Conservation (phyloP, 1,140 invertebrate species). For the Danaus melanippus region DNA sequence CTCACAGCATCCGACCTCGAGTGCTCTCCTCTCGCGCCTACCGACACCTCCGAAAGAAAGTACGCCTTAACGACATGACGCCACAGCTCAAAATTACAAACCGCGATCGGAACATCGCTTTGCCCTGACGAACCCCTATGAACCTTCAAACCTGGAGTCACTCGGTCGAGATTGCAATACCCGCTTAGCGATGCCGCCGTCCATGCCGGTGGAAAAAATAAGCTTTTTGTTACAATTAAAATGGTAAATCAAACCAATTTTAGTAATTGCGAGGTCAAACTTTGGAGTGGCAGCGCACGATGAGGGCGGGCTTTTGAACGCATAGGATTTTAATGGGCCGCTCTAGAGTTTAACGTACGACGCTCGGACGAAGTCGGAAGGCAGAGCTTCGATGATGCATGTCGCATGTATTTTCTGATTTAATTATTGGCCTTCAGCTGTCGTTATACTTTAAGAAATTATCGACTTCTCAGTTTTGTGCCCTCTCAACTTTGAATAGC, state of each 20-base stretch:
- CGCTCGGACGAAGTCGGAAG: constrained; percentile 16
- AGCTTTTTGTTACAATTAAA: constrained; percentile 72
- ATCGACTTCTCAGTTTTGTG: constrained; percentile 1
- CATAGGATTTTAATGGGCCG: constrained; percentile 58
- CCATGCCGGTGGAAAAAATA: constrained; percentile 61
- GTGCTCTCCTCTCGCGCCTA: constrained; percentile 65
- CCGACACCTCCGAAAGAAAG: constrained; percentile 62
- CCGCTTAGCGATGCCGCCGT: constrained; percentile 32
- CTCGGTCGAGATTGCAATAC: constrained; percentile 68
- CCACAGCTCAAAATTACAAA: constrained; percentile 64
- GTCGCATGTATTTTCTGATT: constrained; percentile 22
- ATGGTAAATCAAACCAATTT: constrained; percentile 72
- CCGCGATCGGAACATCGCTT: constrained; percentile 26
- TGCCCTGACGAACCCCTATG: constrained; percentile 49
- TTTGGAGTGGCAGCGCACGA: constrained; percentile 55
- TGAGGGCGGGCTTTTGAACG: constrained; percentile 45
- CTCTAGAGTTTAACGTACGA: constrained; percentile 32
- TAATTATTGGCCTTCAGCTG: constrained; percentile 27
- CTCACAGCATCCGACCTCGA: constrained; percentile 69
- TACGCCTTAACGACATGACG: constrained; percentile 64
- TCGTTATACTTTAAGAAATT: constrained; percentile 12
- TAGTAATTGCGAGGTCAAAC: constrained; percentile 71
- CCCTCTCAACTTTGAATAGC: no score
- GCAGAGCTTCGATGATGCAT: constrained; percentile 23
- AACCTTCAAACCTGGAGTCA: constrained; percentile 63